Evolutionary conservation across 2,113 vertebrate species (phyloP).

Genomic region (Pseudopodoces humilis): DNA sequence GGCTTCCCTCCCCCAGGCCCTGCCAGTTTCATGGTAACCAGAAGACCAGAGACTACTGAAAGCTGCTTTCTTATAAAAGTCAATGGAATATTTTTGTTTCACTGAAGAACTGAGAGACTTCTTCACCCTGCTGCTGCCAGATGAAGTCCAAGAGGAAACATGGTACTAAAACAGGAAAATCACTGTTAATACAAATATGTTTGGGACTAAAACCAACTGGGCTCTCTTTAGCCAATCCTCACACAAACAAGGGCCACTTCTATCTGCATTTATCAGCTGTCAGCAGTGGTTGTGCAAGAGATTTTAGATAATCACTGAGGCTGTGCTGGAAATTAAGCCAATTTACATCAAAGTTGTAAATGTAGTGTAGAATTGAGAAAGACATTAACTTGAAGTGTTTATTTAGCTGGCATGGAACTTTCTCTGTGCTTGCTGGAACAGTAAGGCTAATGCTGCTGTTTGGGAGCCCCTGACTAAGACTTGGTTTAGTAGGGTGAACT

Average conservation of each 20-base stretch:
- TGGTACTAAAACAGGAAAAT: neutral
- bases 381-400: neutral
- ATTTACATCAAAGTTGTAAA: neutral
- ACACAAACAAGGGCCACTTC: neutral
- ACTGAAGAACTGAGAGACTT: conserved; percentile 36
- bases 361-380: neutral
- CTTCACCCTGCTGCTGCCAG: conserved; percentile 36
- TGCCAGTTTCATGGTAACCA: conserved; percentile 58
- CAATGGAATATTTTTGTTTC: conserved; percentile 56
- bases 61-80: conserved; percentile 45
- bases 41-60: conserved; percentile 53
- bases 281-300: neutral
- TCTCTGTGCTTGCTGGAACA: neutral
- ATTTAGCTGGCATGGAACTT: neutral
- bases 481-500: neutral
- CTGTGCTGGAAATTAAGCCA: neutral
- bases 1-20: conserved; percentile 55
- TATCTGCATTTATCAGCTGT: conserved; percentile 19
- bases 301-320: neutral
- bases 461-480: neutral
- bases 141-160: neutral
- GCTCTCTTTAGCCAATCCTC: conserved; percentile 22
- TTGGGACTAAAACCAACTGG: conserved; percentile 1
- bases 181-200: neutral
- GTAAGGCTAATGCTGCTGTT: neutral